Evolutionary conservation across 2,888 invertebrate genomes (phyloP), one percentile per base, ranked within the genome.

Genomic region (Oasisia sp.): DNA sequence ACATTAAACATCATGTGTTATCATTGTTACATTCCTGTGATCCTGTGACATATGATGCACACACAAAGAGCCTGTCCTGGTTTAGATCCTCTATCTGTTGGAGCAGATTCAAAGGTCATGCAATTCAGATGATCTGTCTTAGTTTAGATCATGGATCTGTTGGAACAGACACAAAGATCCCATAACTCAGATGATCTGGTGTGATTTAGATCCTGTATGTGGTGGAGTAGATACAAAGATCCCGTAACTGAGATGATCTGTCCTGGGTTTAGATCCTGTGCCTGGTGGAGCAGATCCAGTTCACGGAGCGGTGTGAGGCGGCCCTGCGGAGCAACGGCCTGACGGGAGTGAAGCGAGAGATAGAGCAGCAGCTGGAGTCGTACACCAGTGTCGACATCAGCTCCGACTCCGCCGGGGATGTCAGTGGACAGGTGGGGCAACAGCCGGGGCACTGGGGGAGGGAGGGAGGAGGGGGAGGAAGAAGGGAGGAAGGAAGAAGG

Each of bases 221-320:
- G 4, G 4, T 45, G 45, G 45, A 50, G 9, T 11, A 50, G 9
- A 50, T 50, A 50, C 50, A 50, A 50, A 38, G 91, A 91, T 32
- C 32, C 32, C 38, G 44, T 38, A 50, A 50, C 50, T 50, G 12
- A 50, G 14, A 9, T 50, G 50, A 50, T 7, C 50, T 38, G 32
- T n/a, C 45, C 91, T 44, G n/a, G 38, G 32, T 45, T 56, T 94
- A 97, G 97, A 97, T 99, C 94, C 97, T 99, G 89, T 98, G 98
- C 95, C 97, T 99, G 91, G 97, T 98, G 4, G 98, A 98, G 95
- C 98, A 98, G 95, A 97, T 99, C 92, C 97, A 97, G 92, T 99
- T 99, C 96, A 98, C 98, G 0, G 97, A 97, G 93, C 97, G 98
- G 95, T 97, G 98, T 94, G 99, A 99, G 96, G 97, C 97, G 95